These are phyloP conservation scores for Leucophenga varia DNA, from an alignment of 1,140 invertebrate species.

Conservation along the genomic window DNA sequence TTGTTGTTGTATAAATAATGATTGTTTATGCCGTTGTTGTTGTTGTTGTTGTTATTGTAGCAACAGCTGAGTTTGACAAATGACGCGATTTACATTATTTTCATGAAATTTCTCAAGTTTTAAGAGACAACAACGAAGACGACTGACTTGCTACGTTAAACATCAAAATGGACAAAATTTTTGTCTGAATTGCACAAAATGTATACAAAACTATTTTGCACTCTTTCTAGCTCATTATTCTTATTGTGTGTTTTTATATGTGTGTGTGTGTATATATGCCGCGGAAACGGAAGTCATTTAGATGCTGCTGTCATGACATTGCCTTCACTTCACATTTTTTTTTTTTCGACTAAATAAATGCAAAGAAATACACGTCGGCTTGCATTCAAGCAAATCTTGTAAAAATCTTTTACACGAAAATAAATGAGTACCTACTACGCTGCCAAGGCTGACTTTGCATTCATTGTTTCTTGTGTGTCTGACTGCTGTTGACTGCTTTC, in stretches of 20 bases:
- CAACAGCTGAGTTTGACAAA: conserved; percentile 51
- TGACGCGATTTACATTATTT: conserved; percentile 54
- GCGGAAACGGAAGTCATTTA: conserved; percentile 51
- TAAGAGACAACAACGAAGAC: conserved; percentile 18
- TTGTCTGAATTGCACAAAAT: neutral
- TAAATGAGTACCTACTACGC: too few species aligned
- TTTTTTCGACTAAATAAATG: too few species aligned
- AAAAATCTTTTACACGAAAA: too few species aligned
- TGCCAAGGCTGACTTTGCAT: too few species aligned
- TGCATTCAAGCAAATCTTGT: too few species aligned
- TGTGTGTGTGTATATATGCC: conserved; percentile 19
- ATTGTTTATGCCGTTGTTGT: neutral
- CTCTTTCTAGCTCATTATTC: conserved; percentile 13
- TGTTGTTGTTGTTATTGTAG: conserved; percentile 8
- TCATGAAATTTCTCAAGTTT: conserved; percentile 49
- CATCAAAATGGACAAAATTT: conserved; percentile 38
- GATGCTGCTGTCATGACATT: conserved; percentile 4
- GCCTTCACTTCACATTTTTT: too few species aligned
- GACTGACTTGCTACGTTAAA: too few species aligned
- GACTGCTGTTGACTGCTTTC: too few species aligned
- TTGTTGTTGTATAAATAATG: neutral
- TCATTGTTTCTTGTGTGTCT: too few species aligned
- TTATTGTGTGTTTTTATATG: neutral
- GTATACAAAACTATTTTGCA: neutral
- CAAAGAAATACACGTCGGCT: too few species aligned